A percentile compares a stretch with the other conserved stretches of the same genome.
These are phyloP conservation scores for Pluvianellus socialis DNA, from an alignment of 2,113 vertebrate species.

Conservation along the genomic window DNA sequence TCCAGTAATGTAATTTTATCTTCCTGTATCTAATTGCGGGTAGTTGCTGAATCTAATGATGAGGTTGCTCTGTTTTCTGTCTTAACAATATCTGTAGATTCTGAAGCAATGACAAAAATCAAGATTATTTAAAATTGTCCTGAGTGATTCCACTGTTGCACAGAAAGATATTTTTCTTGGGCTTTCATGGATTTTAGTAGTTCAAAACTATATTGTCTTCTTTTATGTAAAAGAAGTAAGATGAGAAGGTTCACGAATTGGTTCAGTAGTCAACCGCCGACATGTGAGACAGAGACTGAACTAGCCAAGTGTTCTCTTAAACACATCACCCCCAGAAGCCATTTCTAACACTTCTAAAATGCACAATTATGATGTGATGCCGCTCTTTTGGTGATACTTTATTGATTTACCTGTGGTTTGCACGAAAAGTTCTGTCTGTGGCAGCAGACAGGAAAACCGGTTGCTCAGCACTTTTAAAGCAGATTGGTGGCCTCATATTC, in stretches of 20 bases:
- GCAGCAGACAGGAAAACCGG: not conserved
- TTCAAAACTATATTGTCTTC: not conserved
- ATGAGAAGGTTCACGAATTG: not conserved
- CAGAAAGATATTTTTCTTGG: not conserved
- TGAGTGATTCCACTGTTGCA: not conserved
- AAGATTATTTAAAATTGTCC: not conserved
- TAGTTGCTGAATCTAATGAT: slow-evolving; percentile 27
- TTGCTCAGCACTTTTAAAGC: not conserved
- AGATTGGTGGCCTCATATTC: not conserved
- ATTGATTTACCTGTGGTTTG: not conserved
- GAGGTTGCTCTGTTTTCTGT: slow-evolving; percentile 5
- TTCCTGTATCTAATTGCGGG: slow-evolving; percentile 34
- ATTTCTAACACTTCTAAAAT: not conserved
- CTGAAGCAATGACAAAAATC: not conserved
- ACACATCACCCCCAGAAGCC: not conserved
- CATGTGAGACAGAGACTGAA: not conserved
- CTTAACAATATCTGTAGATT: not conserved
- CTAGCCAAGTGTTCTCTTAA: not conserved
- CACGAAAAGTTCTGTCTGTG: not conserved
- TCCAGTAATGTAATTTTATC: slow-evolving; percentile 58
- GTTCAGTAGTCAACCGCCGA: not conserved
- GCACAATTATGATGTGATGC: not conserved
- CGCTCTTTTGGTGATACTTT: not conserved
- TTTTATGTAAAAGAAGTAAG: not conserved
- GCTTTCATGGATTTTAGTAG: not conserved